Evolutionary conservation across 53 echinoderm and acorn worm genomes (phyloP), one percentile per base, ranked within the genome.

Genomic region (Echinarachnius parma): DNA sequence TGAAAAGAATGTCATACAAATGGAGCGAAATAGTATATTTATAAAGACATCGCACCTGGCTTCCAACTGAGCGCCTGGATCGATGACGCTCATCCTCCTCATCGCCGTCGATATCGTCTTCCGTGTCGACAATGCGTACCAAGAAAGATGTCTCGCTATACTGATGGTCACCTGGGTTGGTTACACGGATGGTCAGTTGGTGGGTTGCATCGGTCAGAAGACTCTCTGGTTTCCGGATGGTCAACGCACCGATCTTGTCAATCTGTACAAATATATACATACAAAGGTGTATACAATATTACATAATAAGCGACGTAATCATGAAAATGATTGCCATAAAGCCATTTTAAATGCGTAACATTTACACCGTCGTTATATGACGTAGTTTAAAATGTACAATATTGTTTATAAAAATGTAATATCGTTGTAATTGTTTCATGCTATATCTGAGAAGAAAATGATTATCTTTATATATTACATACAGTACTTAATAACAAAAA

Each of bases 141-240:
- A 4, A 0, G 14, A 65, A 47, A 52, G 22, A 19, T 3, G 34
- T 5, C 31, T 69, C 53, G 0, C 29, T 19, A 30, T 65, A 48
- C 23, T 42, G 69, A 21, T 3, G 23, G 29, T 53, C 53, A n/a
- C 34, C 35, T 4, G 50, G 19, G 34, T 69, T 69, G 21, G 53
- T 35, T 20, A 52, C 69, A 11, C 50, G 21, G n/a, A 69, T 52
- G 19, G 69, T 32, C 2, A 69, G 33, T 8, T 31, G 50, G 52
- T 69, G 21, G 21, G n/a, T 21, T 3, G 26, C 34, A 27, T 34
- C 69, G 0, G 1, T 3, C 0, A n/a, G 5, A 4, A 48, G 49
- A 16, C 15, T 24, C 3, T 34, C 53, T 9, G 2, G 33, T 29
- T 64, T 11, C 10, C 69, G 50, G 21, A 69, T 15, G 11, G 14